Evolutionary conservation across 2,888 invertebrate genomes (phyloP).

Genomic region (Ariolimax columbianus): DNA sequence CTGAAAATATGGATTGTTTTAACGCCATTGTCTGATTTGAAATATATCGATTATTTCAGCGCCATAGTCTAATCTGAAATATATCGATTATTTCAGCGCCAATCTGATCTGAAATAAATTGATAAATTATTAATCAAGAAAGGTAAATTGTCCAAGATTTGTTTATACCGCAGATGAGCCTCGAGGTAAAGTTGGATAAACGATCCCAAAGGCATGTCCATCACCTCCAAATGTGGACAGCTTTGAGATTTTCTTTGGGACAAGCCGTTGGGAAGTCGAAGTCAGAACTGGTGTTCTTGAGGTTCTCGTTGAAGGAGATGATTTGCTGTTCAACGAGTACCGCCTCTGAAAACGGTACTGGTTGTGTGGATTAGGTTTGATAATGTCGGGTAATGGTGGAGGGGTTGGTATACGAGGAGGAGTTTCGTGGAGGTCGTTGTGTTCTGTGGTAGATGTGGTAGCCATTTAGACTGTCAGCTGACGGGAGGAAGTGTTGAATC

Average conservation of each 20-base stretch:
- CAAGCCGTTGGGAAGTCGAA: slow-evolving; percentile 46
- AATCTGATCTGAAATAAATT: too few species aligned
- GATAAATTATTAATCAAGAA: too few species aligned
- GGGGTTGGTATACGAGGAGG: not conserved
- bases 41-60: too few species aligned
- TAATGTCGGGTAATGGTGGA: slow-evolving; percentile 34
- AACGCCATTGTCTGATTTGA: too few species aligned
- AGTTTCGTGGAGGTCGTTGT: not conserved
- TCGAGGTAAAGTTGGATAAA: slow-evolving; percentile 45
- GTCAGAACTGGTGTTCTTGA: slow-evolving; percentile 58
- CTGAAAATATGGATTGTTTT: too few species aligned
- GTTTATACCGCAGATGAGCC: slow-evolving; percentile 46
- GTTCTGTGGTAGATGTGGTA: not conserved
- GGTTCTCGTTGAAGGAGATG: slow-evolving; percentile 55
- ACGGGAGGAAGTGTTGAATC: not conserved
- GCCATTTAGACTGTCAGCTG: slow-evolving; percentile 11
- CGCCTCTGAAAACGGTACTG: slow-evolving; percentile 21
- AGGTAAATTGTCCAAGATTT: not conserved
- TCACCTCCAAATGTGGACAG: slow-evolving; percentile 70
- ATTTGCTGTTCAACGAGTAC: slow-evolving; percentile 46
- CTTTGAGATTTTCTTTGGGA: slow-evolving; percentile 65
- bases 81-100: too few species aligned
- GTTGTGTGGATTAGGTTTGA: slow-evolving; percentile 55
- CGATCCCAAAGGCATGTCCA: slow-evolving; percentile 56
- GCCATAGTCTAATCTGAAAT: too few species aligned